Percentiles rank a stretch among this genome's conserved stretches.
These are phyloP conservation scores for Leptosomus discolor DNA, from an alignment of 2,113 vertebrate genomes.

Conservation along the genomic window DNA sequence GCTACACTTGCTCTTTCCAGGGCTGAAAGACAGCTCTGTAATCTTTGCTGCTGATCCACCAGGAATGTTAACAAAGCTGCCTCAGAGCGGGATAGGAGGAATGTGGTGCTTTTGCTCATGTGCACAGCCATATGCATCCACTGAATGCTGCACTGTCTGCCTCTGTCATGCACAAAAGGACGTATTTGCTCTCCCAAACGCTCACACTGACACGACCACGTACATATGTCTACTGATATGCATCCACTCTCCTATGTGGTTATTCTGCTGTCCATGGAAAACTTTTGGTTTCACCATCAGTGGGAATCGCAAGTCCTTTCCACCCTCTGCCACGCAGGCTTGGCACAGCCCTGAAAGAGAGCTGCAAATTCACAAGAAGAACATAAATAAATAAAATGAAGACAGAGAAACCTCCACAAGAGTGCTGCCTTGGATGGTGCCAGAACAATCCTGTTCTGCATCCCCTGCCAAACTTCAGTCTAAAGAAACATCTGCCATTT, in stretches of 20 bases:
- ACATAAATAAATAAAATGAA: background rate
- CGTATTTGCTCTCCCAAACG: background rate
- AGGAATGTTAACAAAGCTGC: background rate
- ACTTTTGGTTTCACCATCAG: background rate
- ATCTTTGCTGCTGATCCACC: background rate
- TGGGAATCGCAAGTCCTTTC: background rate
- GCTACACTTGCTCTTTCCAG: background rate
- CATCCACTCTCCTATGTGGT: rapidly evolving
- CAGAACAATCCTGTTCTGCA: background rate
- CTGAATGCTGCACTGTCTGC: background rate
- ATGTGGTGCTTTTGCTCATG: background rate
- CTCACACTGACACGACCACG: background rate
- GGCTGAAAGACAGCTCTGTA: background rate
- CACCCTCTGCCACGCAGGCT: background rate
- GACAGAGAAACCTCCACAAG: background rate
- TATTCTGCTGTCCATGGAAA: background rate
- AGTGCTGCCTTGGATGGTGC: background rate
- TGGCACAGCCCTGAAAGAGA: background rate
- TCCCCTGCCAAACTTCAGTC: background rate
- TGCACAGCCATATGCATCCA: background rate
- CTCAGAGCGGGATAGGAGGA: background rate
- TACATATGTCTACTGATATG: too few relatives aligned
- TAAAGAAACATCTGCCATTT: background rate
- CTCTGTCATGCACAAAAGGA: background rate
- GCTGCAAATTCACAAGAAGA: background rate